Base-by-base conservation (phyloP, 2,113 vertebrate genomes). In the Calonectris borealis region DNA sequence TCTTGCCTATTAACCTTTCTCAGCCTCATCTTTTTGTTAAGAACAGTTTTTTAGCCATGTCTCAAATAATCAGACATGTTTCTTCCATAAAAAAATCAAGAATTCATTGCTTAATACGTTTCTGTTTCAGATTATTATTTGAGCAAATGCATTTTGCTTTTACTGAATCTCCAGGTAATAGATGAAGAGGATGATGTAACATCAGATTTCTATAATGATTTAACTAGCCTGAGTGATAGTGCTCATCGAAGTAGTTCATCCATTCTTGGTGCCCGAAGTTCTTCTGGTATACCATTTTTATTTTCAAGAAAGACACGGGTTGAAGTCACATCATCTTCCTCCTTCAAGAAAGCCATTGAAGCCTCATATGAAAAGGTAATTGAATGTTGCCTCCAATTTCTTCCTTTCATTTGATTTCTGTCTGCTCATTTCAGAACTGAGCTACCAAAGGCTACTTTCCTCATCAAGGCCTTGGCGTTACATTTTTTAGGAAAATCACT, bases 301-400 rank as follows among this genome's bases (percentile, higher is more conserved):
- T 98, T 82, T 52, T 96, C 93, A 26, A 86, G 3, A 36, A 78
- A 79, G 16, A 52, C 2, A 34, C 79, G 25, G 1, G 21, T 89
- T n/a, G 32, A 0, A 3, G 11, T 52, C 8, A 79, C 61, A 3
- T n/a, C 77, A 0, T 94, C 42, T 34, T 97, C 91, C 8, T 97
- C 97, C 26, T 98, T 98, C 94, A 98, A 72, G 51, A 94, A 97
- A 76, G 98, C 98, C n/a, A 96, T 99, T 86, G 64, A 98, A 83
- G 98, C 99, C 8, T 99, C 99, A 26, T 86, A 99, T 84, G 97
- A 97, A 96, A 98, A 97, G 97, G 99, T 98, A 97, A 84, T 49
- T 44, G 5, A 75, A 80, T 80, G 25, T 48, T 72, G 10, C n/a
- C 16, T 77, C 21, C 17, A 34, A 3, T 87, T 80, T 83, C 27